Evolutionary conservation across 2,888 invertebrate genomes (phyloP), one percentile per base, ranked within the genome.

Genomic region (Stenodema calcarata): DNA sequence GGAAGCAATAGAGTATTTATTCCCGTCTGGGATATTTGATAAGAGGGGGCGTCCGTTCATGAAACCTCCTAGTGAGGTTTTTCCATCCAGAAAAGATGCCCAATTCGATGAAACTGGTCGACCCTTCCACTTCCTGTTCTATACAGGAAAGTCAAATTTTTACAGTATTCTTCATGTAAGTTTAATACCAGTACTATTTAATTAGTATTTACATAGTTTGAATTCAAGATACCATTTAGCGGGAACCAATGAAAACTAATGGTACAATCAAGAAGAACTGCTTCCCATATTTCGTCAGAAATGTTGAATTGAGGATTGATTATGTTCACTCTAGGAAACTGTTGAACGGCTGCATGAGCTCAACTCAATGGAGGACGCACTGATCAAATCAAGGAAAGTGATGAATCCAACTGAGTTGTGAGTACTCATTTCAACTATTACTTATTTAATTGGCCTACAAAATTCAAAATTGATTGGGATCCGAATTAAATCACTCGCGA

Each of bases 21-120:
- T 99, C 90, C 99, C 99, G 6, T 98, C 98, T 87, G 98, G 98
- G 7, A 92, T 99, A 84, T 97, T 93, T 91, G 96, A 97, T 85
- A 94, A 94, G 89, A 94, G 93, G 89, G 98, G 99, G 0, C 93
- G 97, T 83, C 99, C 99, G 0, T 91, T 95, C 18, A 96, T 99
- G 97, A 95, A 95, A 90, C 95, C 96, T 30, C 99, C 99, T 35
- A 94, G 95, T 90, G 95, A 96, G 92, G 92, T 97, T n/a, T 97
- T 95, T 91, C 96, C 96, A 0, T 93, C 94, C 50, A 93, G 94
- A 87, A 97, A 97, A 92, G 96, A 95, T 69, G 97, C 97, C 1
- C 95, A 97, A 91, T 98, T 98, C 92, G 97, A 97, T 91, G 94
- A 94, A 90, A 94, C 94, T 89, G 99, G 99, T 0, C 93, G 98